Conservation (phyloP, 2,113 vertebrate genomes). For the Riparia riparia region DNA sequence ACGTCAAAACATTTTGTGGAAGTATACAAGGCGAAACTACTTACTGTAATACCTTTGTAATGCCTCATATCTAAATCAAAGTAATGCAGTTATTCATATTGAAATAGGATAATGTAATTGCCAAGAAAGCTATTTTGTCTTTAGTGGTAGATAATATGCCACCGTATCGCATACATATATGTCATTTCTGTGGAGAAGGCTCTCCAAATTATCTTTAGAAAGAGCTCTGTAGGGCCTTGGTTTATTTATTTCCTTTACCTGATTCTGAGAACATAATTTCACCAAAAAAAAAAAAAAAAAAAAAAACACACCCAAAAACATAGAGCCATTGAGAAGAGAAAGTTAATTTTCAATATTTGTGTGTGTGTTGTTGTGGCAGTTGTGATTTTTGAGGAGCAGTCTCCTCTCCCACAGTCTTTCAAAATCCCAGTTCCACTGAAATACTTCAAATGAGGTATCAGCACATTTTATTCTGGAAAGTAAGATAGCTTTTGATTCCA, state of each 20-base stretch:
- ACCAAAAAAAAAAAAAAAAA: too few species aligned
- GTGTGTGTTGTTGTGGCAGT: not conserved
- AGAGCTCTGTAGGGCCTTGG: not conserved
- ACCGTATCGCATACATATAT: not conserved
- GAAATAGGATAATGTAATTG: slow-evolving; percentile 60
- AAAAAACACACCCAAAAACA: not conserved
- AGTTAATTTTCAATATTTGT: not conserved
- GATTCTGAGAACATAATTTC: slow-evolving; percentile 20
- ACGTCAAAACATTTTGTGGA: not conserved
- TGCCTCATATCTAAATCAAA: slow-evolving; percentile 43
- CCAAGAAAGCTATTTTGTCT: slow-evolving; percentile 70
- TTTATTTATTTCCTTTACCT: not conserved
- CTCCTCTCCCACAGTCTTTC: not conserved
- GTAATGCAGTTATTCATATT: slow-evolving; percentile 63
- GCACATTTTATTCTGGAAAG: slow-evolving; percentile 3
- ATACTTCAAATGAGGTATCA: not conserved
- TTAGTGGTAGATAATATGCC: slow-evolving; percentile 43
- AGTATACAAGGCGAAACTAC: not conserved
- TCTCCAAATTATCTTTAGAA: slow-evolving; percentile 14
- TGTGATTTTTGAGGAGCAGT: not conserved
- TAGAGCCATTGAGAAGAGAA: not conserved
- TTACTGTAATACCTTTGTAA: slow-evolving; percentile 58
- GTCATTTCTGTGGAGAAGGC: slow-evolving; percentile 32
- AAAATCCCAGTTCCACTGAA: not conserved
- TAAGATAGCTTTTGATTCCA: not conserved